These are phyloP conservation scores for Leptinotarsa haldemani DNA, from an alignment of 2,888 invertebrate species.

Conservation along the genomic window DNA sequence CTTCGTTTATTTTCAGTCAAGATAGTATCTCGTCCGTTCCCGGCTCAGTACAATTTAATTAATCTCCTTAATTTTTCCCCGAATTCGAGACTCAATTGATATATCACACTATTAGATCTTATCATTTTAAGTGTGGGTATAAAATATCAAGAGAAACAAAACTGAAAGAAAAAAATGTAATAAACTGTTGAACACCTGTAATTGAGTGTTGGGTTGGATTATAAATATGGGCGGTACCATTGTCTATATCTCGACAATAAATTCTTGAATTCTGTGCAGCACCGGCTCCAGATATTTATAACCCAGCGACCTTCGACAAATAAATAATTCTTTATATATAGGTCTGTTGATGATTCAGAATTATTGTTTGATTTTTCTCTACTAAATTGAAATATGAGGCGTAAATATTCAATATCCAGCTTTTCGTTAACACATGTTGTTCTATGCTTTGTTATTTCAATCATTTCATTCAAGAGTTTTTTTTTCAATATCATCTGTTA, in stretches of 20 bases:
- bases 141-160: conserved; percentile 41
- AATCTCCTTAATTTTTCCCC: conserved; percentile 33
- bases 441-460: too few relatives aligned
- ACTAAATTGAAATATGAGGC: too few relatives aligned
- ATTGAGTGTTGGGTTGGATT: conserved; percentile 46
- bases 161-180: conserved; percentile 37
- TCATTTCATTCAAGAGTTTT: too few relatives aligned
- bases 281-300: conserved; percentile 10
- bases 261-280: conserved; percentile 36
- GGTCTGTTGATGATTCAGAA: too few relatives aligned
- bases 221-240: conserved; percentile 52
- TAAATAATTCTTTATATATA: too few relatives aligned
- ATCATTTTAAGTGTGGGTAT: conserved; percentile 49
- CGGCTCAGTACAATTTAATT: conserved; percentile 34
- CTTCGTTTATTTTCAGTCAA: neutral
- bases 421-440: too few relatives aligned
- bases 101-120: conserved; percentile 52
- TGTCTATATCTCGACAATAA: conserved; percentile 54
- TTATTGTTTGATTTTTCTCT: too few relatives aligned
- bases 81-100: conserved; percentile 45
- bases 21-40: conserved; percentile 32
- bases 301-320: neutral
- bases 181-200: conserved; percentile 50
- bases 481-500: too few relatives aligned
- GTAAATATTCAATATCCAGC: too few relatives aligned